Conservation (phyloP, 2,113 vertebrate genomes). For the Platichthys flesus region DNA sequence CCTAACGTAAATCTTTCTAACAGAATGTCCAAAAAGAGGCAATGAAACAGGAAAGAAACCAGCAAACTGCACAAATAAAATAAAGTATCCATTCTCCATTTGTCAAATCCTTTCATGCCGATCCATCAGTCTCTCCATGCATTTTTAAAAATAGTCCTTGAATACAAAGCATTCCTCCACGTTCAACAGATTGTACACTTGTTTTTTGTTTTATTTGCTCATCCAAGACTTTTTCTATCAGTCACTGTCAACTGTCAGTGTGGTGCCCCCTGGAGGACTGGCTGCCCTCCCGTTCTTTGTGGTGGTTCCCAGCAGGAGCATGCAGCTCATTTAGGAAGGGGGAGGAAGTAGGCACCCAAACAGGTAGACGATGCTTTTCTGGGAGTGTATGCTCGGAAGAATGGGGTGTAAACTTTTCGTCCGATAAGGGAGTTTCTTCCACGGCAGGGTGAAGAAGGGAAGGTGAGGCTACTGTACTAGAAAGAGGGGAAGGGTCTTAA, state of each 20-base stretch:
- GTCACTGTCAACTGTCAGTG: conserved; percentile 44
- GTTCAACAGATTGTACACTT: conserved; percentile 46
- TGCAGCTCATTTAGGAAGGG: conserved; percentile 34
- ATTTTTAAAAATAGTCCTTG: conserved; percentile 58
- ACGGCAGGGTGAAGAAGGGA: neutral
- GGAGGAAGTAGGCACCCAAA: conserved; percentile 1
- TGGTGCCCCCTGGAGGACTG: conserved; percentile 62
- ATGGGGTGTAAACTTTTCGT: conserved; percentile 75
- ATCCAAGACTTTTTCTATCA: conserved; percentile 30
- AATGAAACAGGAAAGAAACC: conserved; percentile 37
- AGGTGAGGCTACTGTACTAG: conserved; percentile 22
- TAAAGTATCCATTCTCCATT: conserved; percentile 43
- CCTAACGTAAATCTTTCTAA: conserved; percentile 43
- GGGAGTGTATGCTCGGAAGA: conserved; percentile 33
- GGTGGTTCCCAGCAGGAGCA: conserved; percentile 42
- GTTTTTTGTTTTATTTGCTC: conserved; percentile 20
- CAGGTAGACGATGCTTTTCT: conserved; percentile 7
- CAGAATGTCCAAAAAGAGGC: conserved; percentile 39
- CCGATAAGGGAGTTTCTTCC: conserved; percentile 33
- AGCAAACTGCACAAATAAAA: conserved; percentile 56
- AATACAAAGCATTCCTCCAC: conserved; percentile 49
- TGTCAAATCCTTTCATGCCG: conserved; percentile 65
- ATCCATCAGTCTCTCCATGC: conserved; percentile 68
- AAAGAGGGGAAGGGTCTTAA: conserved; percentile 8
- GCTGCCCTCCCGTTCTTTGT: conserved; percentile 56